phyloP scores from a whole-genome alignment of 2,113 vertebrate species.

The Microtus ochrogaster region DNA sequence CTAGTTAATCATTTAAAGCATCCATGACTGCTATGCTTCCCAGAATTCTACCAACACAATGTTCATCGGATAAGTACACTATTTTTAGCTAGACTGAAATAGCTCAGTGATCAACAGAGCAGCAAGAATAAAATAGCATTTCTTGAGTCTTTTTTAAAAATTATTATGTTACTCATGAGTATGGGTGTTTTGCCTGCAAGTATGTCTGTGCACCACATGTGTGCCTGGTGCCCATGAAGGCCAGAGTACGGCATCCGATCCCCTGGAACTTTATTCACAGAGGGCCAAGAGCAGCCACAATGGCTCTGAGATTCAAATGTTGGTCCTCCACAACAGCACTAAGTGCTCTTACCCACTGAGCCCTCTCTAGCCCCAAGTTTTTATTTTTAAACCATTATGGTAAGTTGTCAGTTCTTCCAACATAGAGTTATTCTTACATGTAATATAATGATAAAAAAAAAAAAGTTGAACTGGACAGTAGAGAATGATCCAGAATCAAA shows the following conservation, averaged over 20 bases:
- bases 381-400: not conserved
- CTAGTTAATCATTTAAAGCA: not conserved
- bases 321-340: not conserved
- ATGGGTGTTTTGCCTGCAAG: not conserved
- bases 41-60: not conserved
- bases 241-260: not conserved
- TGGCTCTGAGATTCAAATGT: not conserved
- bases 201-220: not conserved
- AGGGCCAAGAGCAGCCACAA: not conserved
- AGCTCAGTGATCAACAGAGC: not conserved
- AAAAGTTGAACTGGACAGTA: not conserved
- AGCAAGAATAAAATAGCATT: not conserved
- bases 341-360: not conserved
- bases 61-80: not conserved
- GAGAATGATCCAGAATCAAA: conserved; percentile 6
- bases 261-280: not conserved
- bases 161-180: not conserved
- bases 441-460: not conserved
- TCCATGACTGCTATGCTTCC: not conserved
- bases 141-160: conserved; percentile 33
- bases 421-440: not conserved
- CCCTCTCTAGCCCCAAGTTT: not conserved
- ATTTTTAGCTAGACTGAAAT: not conserved
- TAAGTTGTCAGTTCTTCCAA: not conserved
- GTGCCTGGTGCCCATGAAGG: not conserved